Base-by-base conservation (phyloP, 2,888 invertebrate species). In the Exephanes ischioxanthus region DNA sequence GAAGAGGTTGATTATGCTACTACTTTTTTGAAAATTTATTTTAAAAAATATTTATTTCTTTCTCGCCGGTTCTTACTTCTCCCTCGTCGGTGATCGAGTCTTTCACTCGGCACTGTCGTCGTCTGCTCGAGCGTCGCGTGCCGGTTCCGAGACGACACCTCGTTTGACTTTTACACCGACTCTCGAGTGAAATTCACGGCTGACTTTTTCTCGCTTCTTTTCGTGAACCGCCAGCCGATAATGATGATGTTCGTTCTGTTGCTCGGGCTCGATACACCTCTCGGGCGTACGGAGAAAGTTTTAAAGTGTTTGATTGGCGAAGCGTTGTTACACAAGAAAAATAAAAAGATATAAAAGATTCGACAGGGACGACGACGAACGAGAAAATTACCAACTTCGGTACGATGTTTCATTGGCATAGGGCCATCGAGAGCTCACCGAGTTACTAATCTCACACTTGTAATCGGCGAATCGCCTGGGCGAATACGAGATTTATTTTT, bases 141-240 rank as follows among this genome's bases (percentile, higher is more conserved):
- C 70, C 75, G 63, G 79, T 81, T 70, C 63, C 58, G 53, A 48
- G 33, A 58, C 68, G 30, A 19, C 70, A 83, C 75, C 78, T 77
- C 71, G 67, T 30, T 41, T 58, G 48, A 33, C 45, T 41, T 51
- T n/a, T 63, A 48, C n/a, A 71, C n/a, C 71, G 68, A 61, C 63
- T 30, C 53, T 14, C 80, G 81, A 84, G 85, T 83, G 85, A 85
- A 87, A 87, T 83, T 85, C 58, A 72, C 76, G 76, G 77, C 58
- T 68, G 37, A 30, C 68, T 75, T 61, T 30, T 83, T 41, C 53
- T 72, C 72, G 71, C 30, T 79, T n/a, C 58, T 53, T 45, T 51
- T 45, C 41, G 68, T 26, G 82, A 73, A 71, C 76, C 58, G 75
- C 33, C 71, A 11, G 66, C 70, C 71, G 66, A 85, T 78, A 70